Evolutionary conservation across 2,797 vertebrate genomes (phyloP).

Genomic region (Valencia hispanica): DNA sequence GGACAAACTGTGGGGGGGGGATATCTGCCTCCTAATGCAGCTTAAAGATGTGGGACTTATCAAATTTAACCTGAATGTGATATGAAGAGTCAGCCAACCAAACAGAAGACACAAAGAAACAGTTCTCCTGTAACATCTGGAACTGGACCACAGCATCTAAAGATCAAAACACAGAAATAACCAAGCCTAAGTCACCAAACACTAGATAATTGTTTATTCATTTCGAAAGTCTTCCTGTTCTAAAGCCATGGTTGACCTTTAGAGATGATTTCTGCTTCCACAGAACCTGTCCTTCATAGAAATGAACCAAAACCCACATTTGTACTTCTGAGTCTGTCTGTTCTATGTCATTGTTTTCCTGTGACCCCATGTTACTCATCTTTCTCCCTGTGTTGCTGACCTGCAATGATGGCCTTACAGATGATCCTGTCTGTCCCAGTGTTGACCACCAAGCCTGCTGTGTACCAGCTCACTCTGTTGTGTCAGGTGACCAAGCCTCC

Average conservation of each 20-base stretch:
- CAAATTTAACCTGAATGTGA: too few species aligned
- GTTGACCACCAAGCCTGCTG: conserved; percentile 86
- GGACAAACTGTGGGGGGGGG: too few species aligned
- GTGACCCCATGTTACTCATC: not conserved
- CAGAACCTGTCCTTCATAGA: not conserved
- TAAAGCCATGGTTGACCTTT: not conserved
- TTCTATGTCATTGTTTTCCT: not conserved
- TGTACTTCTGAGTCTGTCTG: not conserved
- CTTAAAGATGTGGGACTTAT: too few species aligned
- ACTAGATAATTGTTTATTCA: not conserved
- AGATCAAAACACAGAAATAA: not conserved
- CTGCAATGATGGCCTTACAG: conserved; percentile 70
- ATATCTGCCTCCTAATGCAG: too few species aligned
- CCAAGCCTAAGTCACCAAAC: not conserved
- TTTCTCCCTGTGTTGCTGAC: not conserved
- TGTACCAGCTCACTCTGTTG: conserved; percentile 73
- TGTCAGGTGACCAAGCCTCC: conserved; percentile 73
- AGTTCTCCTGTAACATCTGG: not conserved
- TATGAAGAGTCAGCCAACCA: too few species aligned
- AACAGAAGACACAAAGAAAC: not conserved
- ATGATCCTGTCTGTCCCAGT: conserved; percentile 89
- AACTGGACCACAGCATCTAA: not conserved
- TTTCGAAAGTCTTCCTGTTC: not conserved
- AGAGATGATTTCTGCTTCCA: not conserved
- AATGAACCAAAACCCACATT: not conserved